Evolutionary conservation across 2,113 vertebrate genomes (phyloP), one percentile per base, ranked within the genome.

Genomic region (Elanoides forficatus): DNA sequence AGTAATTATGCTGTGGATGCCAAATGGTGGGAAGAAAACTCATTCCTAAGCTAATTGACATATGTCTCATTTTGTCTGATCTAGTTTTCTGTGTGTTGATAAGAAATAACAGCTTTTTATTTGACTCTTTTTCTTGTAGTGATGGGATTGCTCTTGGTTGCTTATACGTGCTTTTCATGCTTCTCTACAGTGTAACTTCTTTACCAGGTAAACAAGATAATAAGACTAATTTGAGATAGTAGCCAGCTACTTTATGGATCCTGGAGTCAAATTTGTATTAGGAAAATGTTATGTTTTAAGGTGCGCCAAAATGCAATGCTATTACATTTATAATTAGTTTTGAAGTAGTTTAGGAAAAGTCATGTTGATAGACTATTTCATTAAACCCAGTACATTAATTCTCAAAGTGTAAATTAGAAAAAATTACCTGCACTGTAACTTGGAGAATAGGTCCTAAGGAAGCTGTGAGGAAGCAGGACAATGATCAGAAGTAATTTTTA

Each of bases 1-100:
- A 82, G 50, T 74, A 82, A 90, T 87, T 96, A 76, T 70, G 26
- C 30, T 73, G 70, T 76, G 45, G 62, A 38, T 91, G 81, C 62
- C 82, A 94, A 97, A 88, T 91, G n/a, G 38, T 63, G 13, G 58
- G 81, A 86, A 90, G 62, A 70, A 93, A 96, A 62, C 13, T 78
- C 8, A 90, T 94, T 89, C 67, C 78, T 58, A 76, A 81, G 38
- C 52, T 94, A 95, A 93, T 53, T 91, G 96, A 78, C 71, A 70
- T 93, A 88, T 86, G 71, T 91, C 38, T 96, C 59, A 93, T 93
- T 91, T 81, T 82, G 66, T 65, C 67, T 78, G 62, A 82, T 70
- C 70, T 80, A 58, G 5, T 76, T 91, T 94, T 81, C 62, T 76
- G 11, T 30, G 3, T 72, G 59, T 50, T 85, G 53, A 88, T 80